A percentile compares a stretch with the other conserved stretches of the same genome.
These are phyloP conservation scores for Agrochola litura DNA, from an alignment of 2,888 invertebrate genomes.

Conservation along the genomic window DNA sequence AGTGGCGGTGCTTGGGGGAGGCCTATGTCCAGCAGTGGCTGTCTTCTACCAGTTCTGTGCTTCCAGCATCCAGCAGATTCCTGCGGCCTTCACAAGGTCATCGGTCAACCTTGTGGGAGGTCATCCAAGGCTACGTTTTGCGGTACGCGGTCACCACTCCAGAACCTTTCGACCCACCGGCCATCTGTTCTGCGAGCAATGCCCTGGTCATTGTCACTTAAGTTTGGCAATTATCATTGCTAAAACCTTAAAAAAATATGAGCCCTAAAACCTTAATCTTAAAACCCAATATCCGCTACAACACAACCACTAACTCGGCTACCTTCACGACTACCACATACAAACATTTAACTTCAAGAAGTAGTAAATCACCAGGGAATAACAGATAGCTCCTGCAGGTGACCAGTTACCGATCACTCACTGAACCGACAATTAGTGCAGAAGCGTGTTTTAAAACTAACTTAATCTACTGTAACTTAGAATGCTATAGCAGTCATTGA, in stretches of 20 bases:
- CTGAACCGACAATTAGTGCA: slow-evolving; percentile 56
- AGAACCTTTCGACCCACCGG: too few relatives aligned
- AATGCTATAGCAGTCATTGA: slow-evolving; percentile 49
- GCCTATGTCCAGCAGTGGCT: too few relatives aligned
- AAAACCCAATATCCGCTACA: background rate
- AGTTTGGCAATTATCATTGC: background rate
- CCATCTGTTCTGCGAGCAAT: too few relatives aligned
- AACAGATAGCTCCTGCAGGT: slow-evolving; percentile 49
- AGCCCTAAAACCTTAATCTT: background rate
- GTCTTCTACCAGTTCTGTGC: too few relatives aligned
- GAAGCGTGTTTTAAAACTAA: slow-evolving; percentile 51
- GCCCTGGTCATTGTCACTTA: too few relatives aligned
- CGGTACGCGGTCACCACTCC: too few relatives aligned
- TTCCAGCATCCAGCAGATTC: too few relatives aligned
- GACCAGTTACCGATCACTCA: slow-evolving; percentile 52
- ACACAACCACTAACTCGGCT: slow-evolving; percentile 1
- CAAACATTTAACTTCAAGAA: slow-evolving; percentile 18
- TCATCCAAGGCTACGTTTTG: too few relatives aligned
- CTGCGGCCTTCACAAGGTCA: too few relatives aligned
- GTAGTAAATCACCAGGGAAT: slow-evolving; percentile 35
- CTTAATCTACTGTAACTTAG: slow-evolving; percentile 41
- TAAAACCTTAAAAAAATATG: background rate
- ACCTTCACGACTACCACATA: background rate
- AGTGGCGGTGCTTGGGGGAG: too few relatives aligned
- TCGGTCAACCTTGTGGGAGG: too few relatives aligned